Conservation (phyloP, 2,113 vertebrate species). For the Anseranas semipalmata region DNA sequence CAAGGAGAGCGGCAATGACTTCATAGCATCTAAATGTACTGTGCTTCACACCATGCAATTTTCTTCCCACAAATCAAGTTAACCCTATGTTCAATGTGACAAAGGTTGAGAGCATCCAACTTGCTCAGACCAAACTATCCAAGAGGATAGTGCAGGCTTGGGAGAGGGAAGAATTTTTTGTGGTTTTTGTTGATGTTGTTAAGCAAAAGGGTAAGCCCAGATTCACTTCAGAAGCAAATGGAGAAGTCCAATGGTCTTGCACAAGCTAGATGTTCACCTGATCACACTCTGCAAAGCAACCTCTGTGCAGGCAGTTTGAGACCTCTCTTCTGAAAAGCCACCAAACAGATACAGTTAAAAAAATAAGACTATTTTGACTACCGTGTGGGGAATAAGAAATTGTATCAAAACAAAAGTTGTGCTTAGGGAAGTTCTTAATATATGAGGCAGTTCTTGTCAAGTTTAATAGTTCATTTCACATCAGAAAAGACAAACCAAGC, state of each 20-base stretch:
- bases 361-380: not conserved
- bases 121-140: not conserved
- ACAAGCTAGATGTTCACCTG: not conserved
- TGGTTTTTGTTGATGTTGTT: no score
- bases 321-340: not conserved
- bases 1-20: not conserved
- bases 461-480: not conserved
- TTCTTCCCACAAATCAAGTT: not conserved
- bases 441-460: not conserved
- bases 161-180: not conserved
- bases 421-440: not conserved
- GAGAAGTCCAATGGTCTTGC: not conserved
- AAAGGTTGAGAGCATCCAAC: not conserved
- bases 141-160: not conserved
- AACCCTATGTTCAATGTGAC: not conserved
- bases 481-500: not conserved
- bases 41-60: rapidly evolving
- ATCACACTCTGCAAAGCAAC: not conserved
- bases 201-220: not conserved
- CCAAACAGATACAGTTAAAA: not conserved
- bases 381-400: not conserved
- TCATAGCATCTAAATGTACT: rapidly evolving
- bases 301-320: not conserved
- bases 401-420: not conserved
- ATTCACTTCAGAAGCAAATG: not conserved